These are phyloP conservation scores for Axis porcinus DNA, from an alignment of 2,113 vertebrate genomes.

Conservation along the genomic window DNA sequence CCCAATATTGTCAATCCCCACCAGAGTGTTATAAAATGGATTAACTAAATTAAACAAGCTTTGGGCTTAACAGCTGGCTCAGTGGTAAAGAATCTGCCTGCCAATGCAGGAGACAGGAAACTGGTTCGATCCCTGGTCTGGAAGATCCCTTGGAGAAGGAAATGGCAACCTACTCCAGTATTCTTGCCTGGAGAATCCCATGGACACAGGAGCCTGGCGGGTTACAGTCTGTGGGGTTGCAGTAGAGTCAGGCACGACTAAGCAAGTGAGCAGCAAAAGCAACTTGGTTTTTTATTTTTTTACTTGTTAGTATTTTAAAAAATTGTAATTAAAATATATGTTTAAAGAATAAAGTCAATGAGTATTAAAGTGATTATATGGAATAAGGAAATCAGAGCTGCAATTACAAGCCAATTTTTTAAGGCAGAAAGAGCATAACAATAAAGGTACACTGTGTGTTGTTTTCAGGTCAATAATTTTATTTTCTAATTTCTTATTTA, in stretches of 20 bases:
- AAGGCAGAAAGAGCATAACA: not conserved
- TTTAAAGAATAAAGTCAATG: not conserved
- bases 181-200: not conserved
- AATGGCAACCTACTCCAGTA: not conserved
- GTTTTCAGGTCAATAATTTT: not conserved
- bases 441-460: not conserved
- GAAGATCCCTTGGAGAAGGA: not conserved
- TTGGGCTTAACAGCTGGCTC: not conserved
- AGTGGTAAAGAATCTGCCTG: not conserved
- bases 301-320: not conserved
- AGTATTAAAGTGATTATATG: not conserved
- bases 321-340: not conserved
- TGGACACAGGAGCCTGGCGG: not conserved
- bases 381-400: not conserved
- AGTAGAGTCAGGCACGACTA: not conserved
- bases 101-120: not conserved
- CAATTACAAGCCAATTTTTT: not conserved
- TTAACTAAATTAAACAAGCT: slow-evolving; percentile 11
- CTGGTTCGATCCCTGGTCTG: not conserved
- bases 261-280: not conserved
- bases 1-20: not conserved
- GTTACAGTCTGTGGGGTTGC: not conserved
- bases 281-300: not conserved
- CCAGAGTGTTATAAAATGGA: not conserved
- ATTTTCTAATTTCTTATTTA: not conserved